phyloP scores from a whole-genome alignment of 2,797 vertebrate species.

The Tympanoctomys barrerae region DNA sequence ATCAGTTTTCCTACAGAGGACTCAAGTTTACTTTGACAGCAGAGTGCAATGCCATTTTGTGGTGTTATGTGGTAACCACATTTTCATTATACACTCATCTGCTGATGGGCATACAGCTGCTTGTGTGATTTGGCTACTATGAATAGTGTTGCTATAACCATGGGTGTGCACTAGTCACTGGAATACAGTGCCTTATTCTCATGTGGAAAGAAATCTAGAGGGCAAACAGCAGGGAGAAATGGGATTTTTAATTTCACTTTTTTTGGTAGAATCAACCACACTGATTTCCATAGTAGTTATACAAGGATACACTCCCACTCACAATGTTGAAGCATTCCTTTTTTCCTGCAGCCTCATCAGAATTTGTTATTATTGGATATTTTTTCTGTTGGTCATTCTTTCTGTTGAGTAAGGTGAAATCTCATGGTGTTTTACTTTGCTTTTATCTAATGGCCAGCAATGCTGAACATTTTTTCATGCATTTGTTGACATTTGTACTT shows the following conservation, averaged over 20 bases:
- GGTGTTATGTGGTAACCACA: not conserved
- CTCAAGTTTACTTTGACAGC: not conserved
- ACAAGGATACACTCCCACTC: not conserved
- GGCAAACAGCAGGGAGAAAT: not conserved
- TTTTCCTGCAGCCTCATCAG: not conserved
- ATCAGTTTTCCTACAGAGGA: not conserved
- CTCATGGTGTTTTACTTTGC: not conserved
- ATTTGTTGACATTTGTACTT: not conserved
- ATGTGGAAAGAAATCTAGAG: not conserved
- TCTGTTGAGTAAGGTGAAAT: not conserved
- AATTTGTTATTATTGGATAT: not conserved
- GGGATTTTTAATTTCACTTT: not conserved
- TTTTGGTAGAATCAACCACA: not conserved
- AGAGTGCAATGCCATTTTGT: not conserved
- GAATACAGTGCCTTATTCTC: not conserved
- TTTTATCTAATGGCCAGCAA: not conserved
- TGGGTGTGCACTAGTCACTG: not conserved
- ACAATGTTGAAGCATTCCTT: not conserved
- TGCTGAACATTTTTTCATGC: not conserved
- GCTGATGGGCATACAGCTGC: not conserved
- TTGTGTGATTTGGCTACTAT: not conserved
- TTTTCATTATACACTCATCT: not conserved
- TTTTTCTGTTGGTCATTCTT: not conserved
- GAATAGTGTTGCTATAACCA: not conserved
- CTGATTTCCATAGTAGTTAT: not conserved